Evolutionary conservation across 2,888 invertebrate species (phyloP).

Genomic region (Netelia fuscicornis): DNA sequence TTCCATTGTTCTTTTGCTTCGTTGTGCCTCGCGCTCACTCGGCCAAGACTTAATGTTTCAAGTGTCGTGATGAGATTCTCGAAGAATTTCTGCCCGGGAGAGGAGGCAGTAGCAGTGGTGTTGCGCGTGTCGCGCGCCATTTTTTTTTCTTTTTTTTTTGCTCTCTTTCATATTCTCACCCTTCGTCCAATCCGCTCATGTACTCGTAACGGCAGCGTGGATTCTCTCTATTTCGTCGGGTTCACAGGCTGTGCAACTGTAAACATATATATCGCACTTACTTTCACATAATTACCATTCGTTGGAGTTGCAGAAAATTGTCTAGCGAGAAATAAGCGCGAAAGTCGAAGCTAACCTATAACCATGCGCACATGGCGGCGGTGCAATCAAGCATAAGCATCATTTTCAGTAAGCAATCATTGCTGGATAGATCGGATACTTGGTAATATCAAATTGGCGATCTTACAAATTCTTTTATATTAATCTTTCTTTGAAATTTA

Average conservation of each 20-base stretch:
- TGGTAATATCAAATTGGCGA: too few species aligned
- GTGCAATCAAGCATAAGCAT: background rate
- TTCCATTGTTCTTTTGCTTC: background rate
- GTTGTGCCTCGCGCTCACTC: background rate
- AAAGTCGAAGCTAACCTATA: too few species aligned
- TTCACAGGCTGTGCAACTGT: slow-evolving; percentile 80
- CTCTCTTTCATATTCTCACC: slow-evolving; percentile 3
- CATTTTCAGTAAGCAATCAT: background rate
- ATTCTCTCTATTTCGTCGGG: slow-evolving; percentile 75
- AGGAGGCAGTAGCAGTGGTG: background rate
- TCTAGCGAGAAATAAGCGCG: too few species aligned
- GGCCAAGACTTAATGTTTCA: background rate
- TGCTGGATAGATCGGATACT: too few species aligned
- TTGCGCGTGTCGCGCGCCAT: background rate
- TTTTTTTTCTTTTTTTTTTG: background rate
- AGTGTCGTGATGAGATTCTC: background rate
- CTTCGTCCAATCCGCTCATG: slow-evolving; percentile 22
- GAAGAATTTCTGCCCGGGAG: background rate
- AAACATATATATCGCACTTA: slow-evolving; percentile 72
- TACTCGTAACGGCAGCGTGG: slow-evolving; percentile 52
- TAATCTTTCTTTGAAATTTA: too few species aligned
- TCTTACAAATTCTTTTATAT: too few species aligned
- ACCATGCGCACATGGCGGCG: background rate
- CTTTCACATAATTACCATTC: slow-evolving; percentile 52
- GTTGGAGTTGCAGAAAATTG: background rate